Base-by-base conservation (phyloP, 23 tunicate species). In the Ciona savignyi region DNA sequence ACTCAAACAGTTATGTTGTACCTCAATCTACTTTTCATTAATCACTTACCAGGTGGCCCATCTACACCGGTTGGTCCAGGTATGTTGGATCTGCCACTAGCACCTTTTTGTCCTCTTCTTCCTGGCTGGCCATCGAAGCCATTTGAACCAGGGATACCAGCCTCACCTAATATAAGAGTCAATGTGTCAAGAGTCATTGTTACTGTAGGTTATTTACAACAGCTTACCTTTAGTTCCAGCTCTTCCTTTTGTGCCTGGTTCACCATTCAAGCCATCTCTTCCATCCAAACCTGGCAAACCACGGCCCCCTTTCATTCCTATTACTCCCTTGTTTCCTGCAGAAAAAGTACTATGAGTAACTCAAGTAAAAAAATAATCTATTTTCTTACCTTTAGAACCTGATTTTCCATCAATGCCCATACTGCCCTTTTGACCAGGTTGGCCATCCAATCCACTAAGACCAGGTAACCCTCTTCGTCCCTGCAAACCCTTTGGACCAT, bases 31-130 rank as follows among this genome's bases (percentile, higher is more conserved):
- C n/a, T n/a, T n/a, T n/a, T n/a, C n/a, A n/a, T n/a, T n/a, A n/a
- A n/a, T n/a, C n/a, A 6, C 0, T 71, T 35, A 66, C 98, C 98
- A 26, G 62, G 63, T 30, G 28, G 51, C 33, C 98, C 98, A 67
- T 64, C 74, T 6, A 74, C 21, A 30, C 99, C 99, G 21, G 27
- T 33, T 60, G 70, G 83, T 34, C 99, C 99, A 4, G 70, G 26
- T 9, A 23, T 30, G 25, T 67, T 28, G 25, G 29, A 34, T 87
- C 9, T 15, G 15, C 56, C 56, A 6, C 11, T 9, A 6, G 9
- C 15, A 6, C 56, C 56, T 15, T 42, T 42, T 42, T 42, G 11
- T 42, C 56, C 56, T 42, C 56, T 42, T 15, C 56, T 42, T 42
- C 56, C 56, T 6, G 56, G 56, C 15, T 15, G 56, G 15, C 56